phyloP scores from a whole-genome alignment of 1,140 invertebrate species.

The Lysiphlebus fabarum region DNA sequence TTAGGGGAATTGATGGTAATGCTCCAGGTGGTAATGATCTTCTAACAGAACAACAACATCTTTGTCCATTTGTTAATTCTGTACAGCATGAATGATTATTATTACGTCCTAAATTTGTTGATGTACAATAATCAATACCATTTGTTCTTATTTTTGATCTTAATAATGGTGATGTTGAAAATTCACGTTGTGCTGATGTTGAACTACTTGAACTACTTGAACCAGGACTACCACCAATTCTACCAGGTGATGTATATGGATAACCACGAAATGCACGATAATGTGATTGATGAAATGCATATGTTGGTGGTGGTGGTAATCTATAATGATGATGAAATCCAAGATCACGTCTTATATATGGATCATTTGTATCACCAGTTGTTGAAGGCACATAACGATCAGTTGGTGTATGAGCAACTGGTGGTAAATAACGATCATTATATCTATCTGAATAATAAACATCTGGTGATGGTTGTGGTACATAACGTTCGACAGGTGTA shows the following conservation, averaged over 20 bases:
- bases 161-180: constrained; percentile 50
- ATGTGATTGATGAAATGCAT: constrained; percentile 48
- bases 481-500: constrained; percentile 66
- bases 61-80: constrained; percentile 41
- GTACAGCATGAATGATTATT: constrained; percentile 56
- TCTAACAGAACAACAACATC: constrained; percentile 53
- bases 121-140: constrained; percentile 47
- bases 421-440: constrained; percentile 55
- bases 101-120: constrained; percentile 19
- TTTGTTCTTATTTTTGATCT: constrained; percentile 55
- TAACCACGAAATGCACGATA: constrained; percentile 47
- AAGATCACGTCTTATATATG: constrained; percentile 61
- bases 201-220: constrained; percentile 54
- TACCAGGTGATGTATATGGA: constrained; percentile 46
- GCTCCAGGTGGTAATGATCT: constrained; percentile 53
- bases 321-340: constrained; percentile 61
- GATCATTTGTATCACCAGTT: constrained; percentile 51
- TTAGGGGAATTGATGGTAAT: constrained; percentile 54
- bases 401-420: constrained; percentile 51
- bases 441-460: constrained; percentile 53
- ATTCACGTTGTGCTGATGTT: constrained; percentile 48
- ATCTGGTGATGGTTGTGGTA: constrained; percentile 61
- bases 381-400: constrained; percentile 53
- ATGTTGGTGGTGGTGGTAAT: constrained; percentile 54
- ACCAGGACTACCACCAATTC: constrained; percentile 53